These are phyloP conservation scores for Atherinosoma microstoma DNA, from an alignment of 2,797 vertebrate genomes.

Conservation along the genomic window DNA sequence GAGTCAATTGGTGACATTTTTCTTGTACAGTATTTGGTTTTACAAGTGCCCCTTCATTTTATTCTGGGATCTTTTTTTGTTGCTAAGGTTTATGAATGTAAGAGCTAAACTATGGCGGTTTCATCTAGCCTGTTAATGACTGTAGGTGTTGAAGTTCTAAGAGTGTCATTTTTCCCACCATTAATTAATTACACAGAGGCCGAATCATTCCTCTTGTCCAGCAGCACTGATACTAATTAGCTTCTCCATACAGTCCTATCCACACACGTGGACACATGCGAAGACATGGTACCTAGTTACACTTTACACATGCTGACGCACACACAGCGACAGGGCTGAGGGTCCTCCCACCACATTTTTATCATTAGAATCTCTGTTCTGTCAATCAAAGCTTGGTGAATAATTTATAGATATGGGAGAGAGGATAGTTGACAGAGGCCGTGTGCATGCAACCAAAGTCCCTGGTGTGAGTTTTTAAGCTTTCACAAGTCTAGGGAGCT, in stretches of 20 bases:
- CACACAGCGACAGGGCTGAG: slow-evolving; percentile 44
- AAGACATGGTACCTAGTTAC: slow-evolving; percentile 49
- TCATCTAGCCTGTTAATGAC: slow-evolving; percentile 10
- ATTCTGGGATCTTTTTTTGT: neutral
- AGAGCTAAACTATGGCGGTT: neutral
- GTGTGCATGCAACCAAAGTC: slow-evolving; percentile 48
- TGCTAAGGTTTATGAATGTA: neutral
- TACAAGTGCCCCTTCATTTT: neutral
- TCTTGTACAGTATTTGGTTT: neutral
- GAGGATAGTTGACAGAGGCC: slow-evolving; percentile 39
- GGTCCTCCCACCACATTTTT: slow-evolving; percentile 62
- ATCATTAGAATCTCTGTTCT: slow-evolving; percentile 67
- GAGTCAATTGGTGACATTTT: neutral
- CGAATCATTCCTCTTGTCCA: slow-evolving; percentile 67
- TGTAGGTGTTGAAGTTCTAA: slow-evolving; percentile 25
- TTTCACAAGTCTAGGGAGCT: slow-evolving; percentile 45
- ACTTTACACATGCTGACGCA: slow-evolving; percentile 38
- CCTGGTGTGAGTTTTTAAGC: slow-evolving; percentile 66
- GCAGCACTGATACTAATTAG: slow-evolving; percentile 60
- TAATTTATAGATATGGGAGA: slow-evolving; percentile 69
- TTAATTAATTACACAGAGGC: slow-evolving; percentile 59
- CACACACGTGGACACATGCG: slow-evolving; percentile 2
- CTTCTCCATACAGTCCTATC: slow-evolving; percentile 27
- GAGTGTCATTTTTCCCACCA: slow-evolving; percentile 32
- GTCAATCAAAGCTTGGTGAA: slow-evolving; percentile 68